Conservation (phyloP, 2,113 vertebrate species). For the Spea multiplicata region DNA sequence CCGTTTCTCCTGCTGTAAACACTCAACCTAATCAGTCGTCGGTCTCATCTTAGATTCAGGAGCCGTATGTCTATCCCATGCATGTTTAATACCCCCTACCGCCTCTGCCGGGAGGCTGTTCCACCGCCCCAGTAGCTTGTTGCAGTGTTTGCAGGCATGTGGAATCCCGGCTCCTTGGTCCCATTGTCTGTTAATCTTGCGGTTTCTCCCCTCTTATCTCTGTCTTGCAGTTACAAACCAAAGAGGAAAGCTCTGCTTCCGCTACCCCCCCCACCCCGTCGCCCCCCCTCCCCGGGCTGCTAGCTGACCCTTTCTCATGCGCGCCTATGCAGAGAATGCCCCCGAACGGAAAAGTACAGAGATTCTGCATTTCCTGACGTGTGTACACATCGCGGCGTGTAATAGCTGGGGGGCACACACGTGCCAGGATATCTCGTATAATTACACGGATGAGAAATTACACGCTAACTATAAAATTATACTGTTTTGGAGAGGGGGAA, state of each 20-base stretch:
- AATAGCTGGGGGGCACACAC: background rate
- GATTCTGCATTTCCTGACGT: conserved; percentile 9
- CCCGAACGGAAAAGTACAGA: conserved; percentile 3
- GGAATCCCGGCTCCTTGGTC: background rate
- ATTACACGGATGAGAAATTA: too few relatives aligned
- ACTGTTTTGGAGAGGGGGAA: too few relatives aligned
- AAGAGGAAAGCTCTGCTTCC: conserved; percentile 19
- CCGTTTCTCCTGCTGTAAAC: too few relatives aligned
- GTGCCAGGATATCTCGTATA: too few relatives aligned
- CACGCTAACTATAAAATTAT: too few relatives aligned
- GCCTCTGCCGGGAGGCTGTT: too few relatives aligned
- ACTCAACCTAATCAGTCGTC: too few relatives aligned
- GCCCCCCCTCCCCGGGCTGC: background rate
- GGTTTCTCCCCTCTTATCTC: conserved; percentile 19
- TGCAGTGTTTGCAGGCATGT: background rate
- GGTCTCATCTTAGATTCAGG: too few relatives aligned
- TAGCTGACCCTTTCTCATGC: conserved; percentile 13
- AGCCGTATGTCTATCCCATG: too few relatives aligned
- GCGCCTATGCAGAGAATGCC: conserved; percentile 9
- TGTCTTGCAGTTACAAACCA: conserved; percentile 11
- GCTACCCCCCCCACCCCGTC: too few relatives aligned
- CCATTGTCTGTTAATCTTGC: conserved; percentile 11
- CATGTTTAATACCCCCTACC: too few relatives aligned
- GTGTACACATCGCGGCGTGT: background rate
- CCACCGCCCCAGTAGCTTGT: too few relatives aligned